Evolutionary conservation across 2,113 vertebrate genomes (phyloP), one percentile per base, ranked within the genome.

Genomic region (Boulengeromyrus knoepffleri): DNA sequence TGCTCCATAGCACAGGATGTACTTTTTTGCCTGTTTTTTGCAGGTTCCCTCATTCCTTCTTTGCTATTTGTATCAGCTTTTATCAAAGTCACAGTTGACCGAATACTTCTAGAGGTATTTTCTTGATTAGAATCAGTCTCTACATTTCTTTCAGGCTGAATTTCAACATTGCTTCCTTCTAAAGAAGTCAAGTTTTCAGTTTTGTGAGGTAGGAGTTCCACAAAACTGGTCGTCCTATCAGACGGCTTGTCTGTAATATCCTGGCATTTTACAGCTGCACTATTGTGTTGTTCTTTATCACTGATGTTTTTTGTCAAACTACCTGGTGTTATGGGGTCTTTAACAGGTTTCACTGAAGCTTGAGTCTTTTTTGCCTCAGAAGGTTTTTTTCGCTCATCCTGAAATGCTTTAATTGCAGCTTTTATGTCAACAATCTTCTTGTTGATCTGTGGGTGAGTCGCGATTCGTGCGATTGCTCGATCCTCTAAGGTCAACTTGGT

Each of bases 321-420:
- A 77, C 52, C 39, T 5, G 13, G 42, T 17, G 89, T 86, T 9
- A 10, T 36, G 3, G 47, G 21, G 86, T 93, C 74, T 6, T 90
- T 91, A 89, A 93, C 93, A 93, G 93, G 92, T 93, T 94, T 92
- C 88, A 89, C 85, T 53, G 47, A 24, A 70, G 53, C 91, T 49
- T 92, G 91, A 0, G 84, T 80, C 91, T 93, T 92, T 36, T 70
- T 86, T 47, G 24, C 85, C 90, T 93, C 93, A 27, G 52, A 24
- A 87, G 88, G 86, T 52, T 92, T 95, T 50, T 88, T 94, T 93
- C 97, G 97, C 88, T 96, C 96, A 2, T 97, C 95, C 95, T 97
- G 97, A 93, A 99, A 99, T 87, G 96, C 96, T 93, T 97, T 94
- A 70, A 99, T 94, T 47, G 97, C 97, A 93, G 96, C 96, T 96